These are phyloP conservation scores for Rhabdornis inornatus DNA, from an alignment of 2,113 vertebrate species.

Conservation along the genomic window DNA sequence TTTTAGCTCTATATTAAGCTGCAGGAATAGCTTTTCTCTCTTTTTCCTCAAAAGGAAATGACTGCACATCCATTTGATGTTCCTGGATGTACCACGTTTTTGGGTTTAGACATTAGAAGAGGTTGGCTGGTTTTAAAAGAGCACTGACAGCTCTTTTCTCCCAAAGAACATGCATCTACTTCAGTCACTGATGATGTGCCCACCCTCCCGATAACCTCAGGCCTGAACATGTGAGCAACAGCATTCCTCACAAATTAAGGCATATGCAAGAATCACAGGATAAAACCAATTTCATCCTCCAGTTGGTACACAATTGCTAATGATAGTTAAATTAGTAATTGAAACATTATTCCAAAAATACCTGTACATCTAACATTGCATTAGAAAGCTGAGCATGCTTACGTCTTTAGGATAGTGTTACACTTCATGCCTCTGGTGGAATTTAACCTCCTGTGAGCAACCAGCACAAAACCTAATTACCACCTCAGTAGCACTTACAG, in stretches of 20 bases:
- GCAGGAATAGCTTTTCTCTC: background rate
- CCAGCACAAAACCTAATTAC: background rate
- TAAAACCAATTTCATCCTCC: background rate
- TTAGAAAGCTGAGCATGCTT: background rate
- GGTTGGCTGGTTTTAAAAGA: background rate
- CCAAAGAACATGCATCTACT: background rate
- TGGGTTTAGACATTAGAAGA: background rate
- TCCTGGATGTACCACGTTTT: background rate
- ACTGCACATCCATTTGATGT: background rate
- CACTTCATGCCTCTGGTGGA: background rate
- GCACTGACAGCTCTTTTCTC: background rate
- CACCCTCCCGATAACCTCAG: accelerated
- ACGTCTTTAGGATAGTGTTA: background rate
- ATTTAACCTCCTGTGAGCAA: background rate
- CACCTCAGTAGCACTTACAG: background rate
- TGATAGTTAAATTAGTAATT: background rate
- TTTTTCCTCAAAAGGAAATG: background rate
- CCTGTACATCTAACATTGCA: background rate
- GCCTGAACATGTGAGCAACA: background rate
- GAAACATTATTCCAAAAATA: background rate
- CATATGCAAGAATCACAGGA: background rate
- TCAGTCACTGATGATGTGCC: background rate
- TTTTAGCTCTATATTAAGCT: background rate
- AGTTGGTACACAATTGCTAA: background rate
- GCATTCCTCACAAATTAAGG: background rate